Conservation (phyloP, 92 coral and sea anemone genomes). For the Palythoa grandiflora region DNA sequence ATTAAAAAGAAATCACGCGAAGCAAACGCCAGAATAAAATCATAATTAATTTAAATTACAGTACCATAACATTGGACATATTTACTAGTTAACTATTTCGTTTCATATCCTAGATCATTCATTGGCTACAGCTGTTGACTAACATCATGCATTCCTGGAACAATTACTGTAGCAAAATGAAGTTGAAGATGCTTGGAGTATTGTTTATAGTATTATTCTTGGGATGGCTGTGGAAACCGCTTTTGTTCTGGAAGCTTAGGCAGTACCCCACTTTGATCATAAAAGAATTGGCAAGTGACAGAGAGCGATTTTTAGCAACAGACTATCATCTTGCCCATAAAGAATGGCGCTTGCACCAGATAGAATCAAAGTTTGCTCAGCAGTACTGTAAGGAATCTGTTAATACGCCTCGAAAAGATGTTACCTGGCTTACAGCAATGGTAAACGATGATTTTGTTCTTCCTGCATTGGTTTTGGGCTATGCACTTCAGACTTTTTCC, state of each 20-base stretch:
- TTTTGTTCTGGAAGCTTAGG: conserved; percentile 45
- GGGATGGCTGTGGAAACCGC: conserved; percentile 50
- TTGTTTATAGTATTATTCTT: not conserved
- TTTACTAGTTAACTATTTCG: too few relatives aligned
- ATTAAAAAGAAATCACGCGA: too few relatives aligned
- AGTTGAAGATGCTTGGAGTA: not conserved
- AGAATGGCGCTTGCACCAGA: conserved; percentile 72
- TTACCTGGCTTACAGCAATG: conserved; percentile 80
- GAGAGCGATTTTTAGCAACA: conserved; percentile 57
- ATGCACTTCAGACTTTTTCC: conserved; percentile 70
- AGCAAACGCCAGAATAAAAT: too few relatives aligned
- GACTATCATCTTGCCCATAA: conserved; percentile 66
- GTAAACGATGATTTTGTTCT: conserved; percentile 81
- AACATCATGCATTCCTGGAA: not conserved
- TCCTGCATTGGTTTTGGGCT: conserved; percentile 77
- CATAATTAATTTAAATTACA: too few relatives aligned
- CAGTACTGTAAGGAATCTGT: conserved; percentile 61
- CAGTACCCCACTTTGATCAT: conserved; percentile 55
- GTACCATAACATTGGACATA: too few relatives aligned
- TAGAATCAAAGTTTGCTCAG: conserved; percentile 69
- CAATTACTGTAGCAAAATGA: not conserved
- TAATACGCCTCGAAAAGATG: conserved; percentile 49
- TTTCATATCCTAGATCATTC: too few relatives aligned
- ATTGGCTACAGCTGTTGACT: not conserved
- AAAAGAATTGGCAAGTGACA: conserved; percentile 42